Base-by-base conservation (phyloP, 2,797 vertebrate species). In the Pelochelys cantorii region DNA sequence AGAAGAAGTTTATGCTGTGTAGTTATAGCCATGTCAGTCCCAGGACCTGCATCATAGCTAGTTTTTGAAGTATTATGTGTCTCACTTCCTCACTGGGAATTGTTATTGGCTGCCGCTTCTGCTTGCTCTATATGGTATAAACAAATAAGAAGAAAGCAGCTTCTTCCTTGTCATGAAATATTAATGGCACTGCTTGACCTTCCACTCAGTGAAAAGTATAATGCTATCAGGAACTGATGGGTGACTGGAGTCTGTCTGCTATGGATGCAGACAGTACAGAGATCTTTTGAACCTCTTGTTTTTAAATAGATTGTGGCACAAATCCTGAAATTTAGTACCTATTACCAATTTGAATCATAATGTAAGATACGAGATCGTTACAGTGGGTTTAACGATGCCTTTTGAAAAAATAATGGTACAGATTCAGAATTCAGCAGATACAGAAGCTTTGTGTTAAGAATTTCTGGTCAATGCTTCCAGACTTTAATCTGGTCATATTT, bases 301-400 rank as follows among this genome's bases (percentile, higher is more conserved):
- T 92, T 94, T 56, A 77, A 92, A 84, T 52, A 87, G 18, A 22
- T 10, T 23, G 65, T 15, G 9, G 88, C 84, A 88, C 81, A 90
- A 80, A 86, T 7, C 56, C 7, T 79, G 48, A 81, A 65, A 60
- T 77, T 25, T 81, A 18, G 0, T 90, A 81, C 89, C 84, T 93
- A 78, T 94, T 80, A 23, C 11, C 7, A 85, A 10, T 25, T 85
- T 83, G 18, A 56, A 89, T 85, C 5, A 82, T 54, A 94, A 86
- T 0, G 0, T 15, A 52, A 78, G 8, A 15, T 20, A 53, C 48
- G 52, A 31, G 54, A 85, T 22, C 85, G 2, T 83, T 83, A 34
- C 7, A 71, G 56, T 5, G 83, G 25, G 10, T 59, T 90, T 89
- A 77, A 83, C 18, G 3, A 85, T 77, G 7, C 31, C 37, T 48